Evolutionary conservation across 2,888 invertebrate genomes (phyloP).

Genomic region (Alsophila aescularia): DNA sequence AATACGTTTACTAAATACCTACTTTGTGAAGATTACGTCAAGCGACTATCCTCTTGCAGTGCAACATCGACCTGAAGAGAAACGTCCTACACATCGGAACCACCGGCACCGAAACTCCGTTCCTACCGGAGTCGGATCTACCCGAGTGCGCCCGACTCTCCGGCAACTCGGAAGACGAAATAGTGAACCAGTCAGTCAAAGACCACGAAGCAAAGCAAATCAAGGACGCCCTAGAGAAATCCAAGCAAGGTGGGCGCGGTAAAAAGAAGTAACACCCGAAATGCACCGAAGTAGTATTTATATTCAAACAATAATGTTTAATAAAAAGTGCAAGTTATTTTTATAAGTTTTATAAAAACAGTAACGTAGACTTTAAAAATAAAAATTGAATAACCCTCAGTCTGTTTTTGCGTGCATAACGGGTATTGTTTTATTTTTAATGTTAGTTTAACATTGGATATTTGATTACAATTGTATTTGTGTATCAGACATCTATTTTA

Average conservation of each 20-base stretch:
- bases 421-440: not conserved
- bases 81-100: slow-evolving; percentile 97
- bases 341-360: slow-evolving; percentile 42
- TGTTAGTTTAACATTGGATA: not conserved
- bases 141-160: slow-evolving; percentile 92
- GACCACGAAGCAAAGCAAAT: slow-evolving; percentile 88
- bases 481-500: too few relatives aligned
- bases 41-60: too few relatives aligned
- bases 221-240: slow-evolving; percentile 89
- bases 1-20: too few relatives aligned
- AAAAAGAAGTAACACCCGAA: slow-evolving; percentile 58
- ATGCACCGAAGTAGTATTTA: not conserved
- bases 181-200: slow-evolving; percentile 70
- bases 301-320: slow-evolving; percentile 6
- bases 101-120: slow-evolving; percentile 95
- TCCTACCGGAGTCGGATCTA: slow-evolving; percentile 89
- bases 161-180: slow-evolving; percentile 87
- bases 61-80: slow-evolving; percentile 95
- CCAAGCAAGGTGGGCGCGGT: slow-evolving; percentile 83
- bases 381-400: slow-evolving; percentile 59
- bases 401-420: slow-evolving; percentile 23
- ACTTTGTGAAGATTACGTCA: too few relatives aligned
- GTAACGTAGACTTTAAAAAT: slow-evolving; percentile 50
- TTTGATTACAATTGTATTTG: too few relatives aligned
- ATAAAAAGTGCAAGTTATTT: slow-evolving; percentile 40